These are phyloP conservation scores for Opisthocomus hoazin DNA, from an alignment of 2,113 vertebrate species.

Conservation along the genomic window DNA sequence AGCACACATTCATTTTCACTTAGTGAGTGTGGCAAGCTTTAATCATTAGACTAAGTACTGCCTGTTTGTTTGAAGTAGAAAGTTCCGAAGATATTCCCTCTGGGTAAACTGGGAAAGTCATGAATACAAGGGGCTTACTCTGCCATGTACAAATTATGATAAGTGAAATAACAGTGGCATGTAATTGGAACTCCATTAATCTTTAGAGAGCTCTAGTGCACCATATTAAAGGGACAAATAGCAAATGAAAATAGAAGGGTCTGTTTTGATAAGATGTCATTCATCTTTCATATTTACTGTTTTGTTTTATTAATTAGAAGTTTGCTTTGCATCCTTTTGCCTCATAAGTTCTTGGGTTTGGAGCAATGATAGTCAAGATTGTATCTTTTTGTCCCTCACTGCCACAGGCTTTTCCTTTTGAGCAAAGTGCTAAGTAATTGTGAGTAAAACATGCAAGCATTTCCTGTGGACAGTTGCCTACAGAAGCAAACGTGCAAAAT, in stretches of 20 bases:
- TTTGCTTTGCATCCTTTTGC: not conserved
- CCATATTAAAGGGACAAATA: slow-evolving; percentile 5
- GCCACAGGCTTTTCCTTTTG: not conserved
- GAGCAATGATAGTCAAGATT: not conserved
- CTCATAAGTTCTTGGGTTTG: not conserved
- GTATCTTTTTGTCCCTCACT: not conserved
- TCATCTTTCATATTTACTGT: slow-evolving; percentile 5
- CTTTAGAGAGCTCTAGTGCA: slow-evolving; percentile 28
- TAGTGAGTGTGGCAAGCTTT: not conserved
- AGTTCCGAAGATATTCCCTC: slow-evolving; percentile 50
- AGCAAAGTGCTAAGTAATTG: not conserved
- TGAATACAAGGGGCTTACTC: not conserved
- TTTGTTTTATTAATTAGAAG: slow-evolving; percentile 4
- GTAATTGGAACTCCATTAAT: slow-evolving; percentile 27
- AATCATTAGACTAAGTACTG: slow-evolving; percentile 6
- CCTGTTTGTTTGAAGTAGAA: slow-evolving; percentile 21
- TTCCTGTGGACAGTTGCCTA: not conserved
- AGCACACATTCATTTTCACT: not conserved
- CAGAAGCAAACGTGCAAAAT: not conserved
- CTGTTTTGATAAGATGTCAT: not conserved
- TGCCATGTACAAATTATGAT: slow-evolving; percentile 20
- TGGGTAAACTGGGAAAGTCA: not conserved
- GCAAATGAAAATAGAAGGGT: not conserved
- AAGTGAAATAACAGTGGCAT: slow-evolving; percentile 17
- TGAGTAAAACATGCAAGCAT: not conserved